phyloP scores from a whole-genome alignment of 2,888 invertebrate genomes.

The Scaptomyza tumidula region DNA sequence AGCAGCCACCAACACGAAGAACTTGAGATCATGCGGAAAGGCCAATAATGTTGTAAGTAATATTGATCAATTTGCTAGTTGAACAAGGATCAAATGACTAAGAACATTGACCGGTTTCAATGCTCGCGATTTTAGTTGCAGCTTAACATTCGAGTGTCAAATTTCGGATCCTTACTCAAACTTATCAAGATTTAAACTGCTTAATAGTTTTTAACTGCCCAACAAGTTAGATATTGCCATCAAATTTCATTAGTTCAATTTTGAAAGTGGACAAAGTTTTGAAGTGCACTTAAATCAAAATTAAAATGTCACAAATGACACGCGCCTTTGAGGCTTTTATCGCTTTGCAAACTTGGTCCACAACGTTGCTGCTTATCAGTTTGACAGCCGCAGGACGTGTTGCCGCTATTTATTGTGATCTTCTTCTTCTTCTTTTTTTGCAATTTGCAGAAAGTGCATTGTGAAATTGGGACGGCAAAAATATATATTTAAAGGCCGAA shows the following conservation, averaged over 20 bases:
- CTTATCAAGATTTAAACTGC: no score
- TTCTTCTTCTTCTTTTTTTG: not conserved
- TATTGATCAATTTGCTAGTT: conserved; percentile 14
- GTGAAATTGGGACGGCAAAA: conserved; percentile 15
- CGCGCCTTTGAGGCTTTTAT: conserved; percentile 6
- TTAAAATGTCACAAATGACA: conserved; percentile 5
- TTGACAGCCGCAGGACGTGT: conserved; percentile 19
- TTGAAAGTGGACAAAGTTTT: not conserved
- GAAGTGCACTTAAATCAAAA: not conserved
- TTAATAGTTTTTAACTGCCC: not conserved
- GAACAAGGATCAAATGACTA: conserved; percentile 13
- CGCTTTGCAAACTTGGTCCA: not conserved
- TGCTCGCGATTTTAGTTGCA: no score
- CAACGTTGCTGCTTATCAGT: conserved; percentile 28
- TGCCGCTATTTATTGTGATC: not conserved
- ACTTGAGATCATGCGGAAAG: conserved; percentile 1
- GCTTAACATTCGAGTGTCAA: no score
- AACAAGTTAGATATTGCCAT: not conserved
- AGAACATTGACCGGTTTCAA: not conserved
- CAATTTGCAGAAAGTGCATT: not conserved
- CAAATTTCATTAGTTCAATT: not conserved
- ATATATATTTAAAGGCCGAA: conserved; percentile 15
- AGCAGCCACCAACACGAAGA: not conserved
- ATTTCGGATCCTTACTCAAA: no score
- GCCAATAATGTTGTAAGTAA: conserved; percentile 25